Conservation (phyloP, 2,113 vertebrate genomes). For the Ctenomys sociabilis region DNA sequence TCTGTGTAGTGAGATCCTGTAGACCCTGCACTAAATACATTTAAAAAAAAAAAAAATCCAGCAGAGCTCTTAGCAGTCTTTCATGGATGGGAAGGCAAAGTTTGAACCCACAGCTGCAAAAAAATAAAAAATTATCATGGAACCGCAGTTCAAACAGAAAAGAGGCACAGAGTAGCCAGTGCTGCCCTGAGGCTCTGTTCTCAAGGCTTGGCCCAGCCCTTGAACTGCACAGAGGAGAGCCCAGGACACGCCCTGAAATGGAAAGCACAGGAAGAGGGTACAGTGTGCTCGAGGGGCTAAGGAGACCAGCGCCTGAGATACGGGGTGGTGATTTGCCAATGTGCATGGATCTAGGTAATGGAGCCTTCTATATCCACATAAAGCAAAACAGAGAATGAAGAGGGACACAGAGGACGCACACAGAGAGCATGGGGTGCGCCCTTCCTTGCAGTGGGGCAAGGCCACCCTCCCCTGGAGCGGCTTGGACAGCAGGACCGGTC, state of each 20-base stretch:
- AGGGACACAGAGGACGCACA: not conserved
- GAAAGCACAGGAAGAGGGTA: rapidly evolving
- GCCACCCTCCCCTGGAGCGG: too few relatives aligned
- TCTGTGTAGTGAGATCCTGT: too few relatives aligned
- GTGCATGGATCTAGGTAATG: not conserved
- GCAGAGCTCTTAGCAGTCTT: not conserved
- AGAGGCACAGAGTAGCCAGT: rapidly evolving
- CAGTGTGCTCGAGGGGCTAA: not conserved
- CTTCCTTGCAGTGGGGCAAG: not conserved
- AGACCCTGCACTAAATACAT: too few relatives aligned
- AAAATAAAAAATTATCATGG: not conserved
- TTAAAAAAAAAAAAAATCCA: conserved; percentile 41
- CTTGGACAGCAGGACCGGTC: not conserved
- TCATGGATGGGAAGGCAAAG: not conserved
- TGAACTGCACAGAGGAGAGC: rapidly evolving
- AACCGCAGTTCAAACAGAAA: not conserved
- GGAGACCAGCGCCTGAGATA: not conserved
- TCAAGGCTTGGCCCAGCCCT: not conserved
- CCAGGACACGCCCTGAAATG: not conserved
- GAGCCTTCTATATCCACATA: too few relatives aligned
- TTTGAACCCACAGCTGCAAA: not conserved
- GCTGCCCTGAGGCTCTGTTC: not conserved
- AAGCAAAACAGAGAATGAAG: not conserved
- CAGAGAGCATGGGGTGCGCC: not conserved
- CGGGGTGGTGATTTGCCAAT: not conserved